These are phyloP conservation scores for Sinodicranocentrus sp. DNA, from an alignment of 2,888 invertebrate species.

Conservation along the genomic window DNA sequence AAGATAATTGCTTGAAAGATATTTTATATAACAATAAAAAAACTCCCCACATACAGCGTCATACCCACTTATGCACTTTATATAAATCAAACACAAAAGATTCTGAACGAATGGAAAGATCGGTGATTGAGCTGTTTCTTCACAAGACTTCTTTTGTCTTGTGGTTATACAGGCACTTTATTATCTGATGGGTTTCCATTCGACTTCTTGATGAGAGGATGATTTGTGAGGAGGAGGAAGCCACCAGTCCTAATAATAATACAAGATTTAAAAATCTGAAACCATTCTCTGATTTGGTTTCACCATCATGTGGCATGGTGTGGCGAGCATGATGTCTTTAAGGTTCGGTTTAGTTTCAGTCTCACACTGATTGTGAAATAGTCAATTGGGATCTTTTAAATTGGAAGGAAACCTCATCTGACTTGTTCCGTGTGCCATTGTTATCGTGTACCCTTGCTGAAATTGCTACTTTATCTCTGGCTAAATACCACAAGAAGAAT, in stretches of 20 bases:
- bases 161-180: constrained; percentile 32
- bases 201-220: constrained; percentile 43
- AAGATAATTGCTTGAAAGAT: constrained; percentile 31
- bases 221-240: constrained; percentile 31
- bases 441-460: not conserved
- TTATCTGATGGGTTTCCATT: constrained; percentile 38
- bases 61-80: not conserved
- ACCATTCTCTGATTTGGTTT: no score
- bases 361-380: constrained; percentile 12
- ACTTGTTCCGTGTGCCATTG: not conserved
- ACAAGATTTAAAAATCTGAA: no score
- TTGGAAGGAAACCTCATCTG: not conserved
- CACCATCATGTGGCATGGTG: not conserved
- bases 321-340: not conserved
- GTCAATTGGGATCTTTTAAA: constrained; percentile 17
- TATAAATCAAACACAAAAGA: constrained; percentile 3
- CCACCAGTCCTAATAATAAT: not conserved
- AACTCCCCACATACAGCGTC: not conserved
- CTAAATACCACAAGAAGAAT: no score
- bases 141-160: not conserved
- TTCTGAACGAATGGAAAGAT: not conserved
- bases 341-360: not conserved
- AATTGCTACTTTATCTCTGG: constrained; percentile 1
- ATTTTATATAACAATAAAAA: not conserved
- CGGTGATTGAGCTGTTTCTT: constrained; percentile 1